These are phyloP conservation scores for Aspidapion aeneum DNA, from an alignment of 2,888 invertebrate species.

Conservation along the genomic window DNA sequence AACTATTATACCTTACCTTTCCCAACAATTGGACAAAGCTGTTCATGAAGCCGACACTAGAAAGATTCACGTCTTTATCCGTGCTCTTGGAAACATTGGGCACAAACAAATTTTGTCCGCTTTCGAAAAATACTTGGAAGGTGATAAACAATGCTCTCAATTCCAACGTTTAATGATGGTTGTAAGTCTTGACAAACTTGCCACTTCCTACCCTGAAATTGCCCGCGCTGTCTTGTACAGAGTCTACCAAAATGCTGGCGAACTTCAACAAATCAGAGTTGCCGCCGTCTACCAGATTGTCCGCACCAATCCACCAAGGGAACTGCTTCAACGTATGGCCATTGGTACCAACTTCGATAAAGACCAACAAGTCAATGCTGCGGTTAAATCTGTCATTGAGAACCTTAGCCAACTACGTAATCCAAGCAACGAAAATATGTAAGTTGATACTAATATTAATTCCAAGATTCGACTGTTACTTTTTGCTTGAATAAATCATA, in stretches of 20 bases:
- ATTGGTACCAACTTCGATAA: conserved; percentile 62
- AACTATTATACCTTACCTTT: conserved; percentile 59
- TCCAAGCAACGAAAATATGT: conserved; percentile 10
- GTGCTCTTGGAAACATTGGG: conserved; percentile 63
- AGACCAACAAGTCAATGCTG: conserved; percentile 61
- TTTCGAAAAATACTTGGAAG: conserved; percentile 67
- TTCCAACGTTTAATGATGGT: conserved; percentile 65
- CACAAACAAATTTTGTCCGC: conserved; percentile 58
- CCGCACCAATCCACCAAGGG: conserved; percentile 56
- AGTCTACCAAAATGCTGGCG: conserved; percentile 63
- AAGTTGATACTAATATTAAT: not conserved
- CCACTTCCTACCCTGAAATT: conserved; percentile 50
- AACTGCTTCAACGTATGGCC: conserved; percentile 69
- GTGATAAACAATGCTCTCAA: conserved; percentile 52
- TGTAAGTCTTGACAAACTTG: conserved; percentile 52
- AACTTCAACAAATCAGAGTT: conserved; percentile 61
- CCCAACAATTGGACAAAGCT: conserved; percentile 53
- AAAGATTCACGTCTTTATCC: conserved; percentile 58
- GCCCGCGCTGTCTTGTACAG: conserved; percentile 60
- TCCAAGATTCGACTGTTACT: too few species aligned
- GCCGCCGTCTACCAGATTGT: conserved; percentile 61
- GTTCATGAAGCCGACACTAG: conserved; percentile 53
- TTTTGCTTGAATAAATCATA: too few species aligned
- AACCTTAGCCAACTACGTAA: conserved; percentile 51
- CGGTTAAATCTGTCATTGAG: conserved; percentile 61